A percentile compares a stretch with the other conserved stretches of the same genome.
Conservation (phyloP, 2,888 invertebrate genomes). For the Tipula lateralis region DNA sequence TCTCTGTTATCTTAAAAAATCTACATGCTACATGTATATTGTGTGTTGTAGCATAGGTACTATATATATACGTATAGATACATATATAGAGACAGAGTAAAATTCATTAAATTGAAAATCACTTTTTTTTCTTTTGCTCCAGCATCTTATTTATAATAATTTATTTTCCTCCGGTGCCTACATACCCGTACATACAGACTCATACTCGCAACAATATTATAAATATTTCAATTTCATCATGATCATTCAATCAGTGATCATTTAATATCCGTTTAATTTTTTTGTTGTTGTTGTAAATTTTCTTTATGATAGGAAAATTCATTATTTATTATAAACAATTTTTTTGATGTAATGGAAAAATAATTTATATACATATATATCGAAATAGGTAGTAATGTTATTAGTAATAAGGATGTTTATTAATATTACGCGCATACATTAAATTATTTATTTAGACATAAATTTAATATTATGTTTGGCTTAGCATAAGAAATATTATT, state of each 20-base stretch:
- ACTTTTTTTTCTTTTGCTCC: not conserved
- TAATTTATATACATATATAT: not conserved
- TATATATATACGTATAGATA: not conserved
- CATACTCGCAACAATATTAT: too few relatives aligned
- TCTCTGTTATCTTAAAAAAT: not conserved
- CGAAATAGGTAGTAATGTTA: not conserved
- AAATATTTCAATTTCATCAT: conserved; percentile 11
- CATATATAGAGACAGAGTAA: not conserved
- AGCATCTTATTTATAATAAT: not conserved
- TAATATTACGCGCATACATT: not conserved
- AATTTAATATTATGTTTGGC: not conserved
- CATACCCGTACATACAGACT: not conserved
- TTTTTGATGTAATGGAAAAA: conserved; percentile 1
- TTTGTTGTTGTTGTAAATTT: not conserved
- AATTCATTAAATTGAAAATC: not conserved
- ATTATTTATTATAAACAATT: not conserved
- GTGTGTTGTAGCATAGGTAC: too few relatives aligned
- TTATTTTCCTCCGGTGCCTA: not conserved
- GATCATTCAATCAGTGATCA: conserved; percentile 24
- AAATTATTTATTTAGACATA: not conserved
- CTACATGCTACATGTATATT: not conserved
- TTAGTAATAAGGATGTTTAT: conserved; percentile 7
- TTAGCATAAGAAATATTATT: too few relatives aligned
- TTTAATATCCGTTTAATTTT: not conserved
- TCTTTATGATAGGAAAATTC: not conserved